These are phyloP conservation scores for Pyrrhia umbra DNA, from an alignment of 2,888 invertebrate species.

Conservation along the genomic window DNA sequence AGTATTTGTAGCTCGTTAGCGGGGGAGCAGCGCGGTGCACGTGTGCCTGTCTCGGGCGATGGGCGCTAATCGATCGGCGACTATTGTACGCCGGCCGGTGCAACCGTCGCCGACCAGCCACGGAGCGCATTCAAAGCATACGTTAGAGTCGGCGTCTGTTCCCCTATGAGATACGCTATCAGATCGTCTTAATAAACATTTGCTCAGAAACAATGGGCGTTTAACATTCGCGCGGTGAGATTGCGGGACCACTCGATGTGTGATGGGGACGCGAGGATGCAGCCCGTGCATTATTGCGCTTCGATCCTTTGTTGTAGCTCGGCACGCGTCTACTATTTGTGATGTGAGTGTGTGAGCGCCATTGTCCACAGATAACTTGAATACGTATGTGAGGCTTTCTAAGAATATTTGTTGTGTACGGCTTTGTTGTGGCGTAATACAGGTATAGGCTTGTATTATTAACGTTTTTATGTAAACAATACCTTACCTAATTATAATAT, in stretches of 20 bases:
- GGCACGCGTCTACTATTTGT: constrained; percentile 66
- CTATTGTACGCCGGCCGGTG: constrained; percentile 75
- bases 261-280: constrained; percentile 64
- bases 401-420: constrained; percentile 37
- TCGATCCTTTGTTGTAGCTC: constrained; percentile 75
- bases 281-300: constrained; percentile 76
- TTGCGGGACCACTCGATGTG: constrained; percentile 69
- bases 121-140: constrained; percentile 80
- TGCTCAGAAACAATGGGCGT: constrained; percentile 85
- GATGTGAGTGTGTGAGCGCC: constrained; percentile 62
- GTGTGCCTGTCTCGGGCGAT: constrained; percentile 67
- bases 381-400: constrained; percentile 55
- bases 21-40: constrained; percentile 65
- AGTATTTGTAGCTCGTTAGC: constrained; percentile 80
- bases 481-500: no score
- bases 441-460: constrained; percentile 20
- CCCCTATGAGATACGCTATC: constrained; percentile 86
- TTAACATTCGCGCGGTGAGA: constrained; percentile 81
- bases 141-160: constrained; percentile 82
- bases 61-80: constrained; percentile 84
- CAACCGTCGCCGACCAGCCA: constrained; percentile 61
- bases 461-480: no score
- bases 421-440: constrained; percentile 31
- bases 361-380: constrained; percentile 57
- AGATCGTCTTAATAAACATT: constrained; percentile 90